Evolutionary conservation across 2,797 vertebrate genomes (phyloP).

Genomic region (Enteromius anoplus): DNA sequence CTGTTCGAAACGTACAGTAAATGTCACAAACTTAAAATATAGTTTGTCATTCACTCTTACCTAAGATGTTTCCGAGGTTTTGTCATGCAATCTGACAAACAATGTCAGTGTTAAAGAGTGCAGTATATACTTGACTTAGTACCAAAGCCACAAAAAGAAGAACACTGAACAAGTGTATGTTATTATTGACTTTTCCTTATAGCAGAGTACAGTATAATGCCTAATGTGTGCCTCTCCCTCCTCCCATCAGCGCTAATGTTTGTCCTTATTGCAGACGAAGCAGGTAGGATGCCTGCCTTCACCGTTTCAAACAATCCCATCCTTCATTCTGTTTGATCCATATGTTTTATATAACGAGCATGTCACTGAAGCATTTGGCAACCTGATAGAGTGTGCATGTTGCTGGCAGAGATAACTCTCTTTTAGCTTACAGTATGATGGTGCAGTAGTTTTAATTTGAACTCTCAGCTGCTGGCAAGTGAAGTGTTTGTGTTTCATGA

Average conservation of each 20-base stretch:
- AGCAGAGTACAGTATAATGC: conserved; percentile 15
- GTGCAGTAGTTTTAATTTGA: background rate
- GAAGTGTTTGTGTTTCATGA: conserved; percentile 18
- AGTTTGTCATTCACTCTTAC: background rate
- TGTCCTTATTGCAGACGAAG: conserved; percentile 82
- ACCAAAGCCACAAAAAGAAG: background rate
- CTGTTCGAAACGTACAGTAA: too few species aligned
- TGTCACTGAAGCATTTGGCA: conserved; percentile 4
- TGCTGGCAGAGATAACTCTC: background rate
- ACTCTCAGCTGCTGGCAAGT: background rate
- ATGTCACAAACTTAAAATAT: background rate
- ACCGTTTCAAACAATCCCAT: background rate
- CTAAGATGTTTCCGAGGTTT: background rate
- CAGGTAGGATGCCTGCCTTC: conserved; percentile 66
- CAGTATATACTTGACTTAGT: background rate
- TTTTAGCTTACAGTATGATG: background rate
- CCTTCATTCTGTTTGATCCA: conserved; percentile 9
- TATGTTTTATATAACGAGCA: conserved; percentile 35
- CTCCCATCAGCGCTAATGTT: conserved; percentile 74
- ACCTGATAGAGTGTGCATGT: background rate
- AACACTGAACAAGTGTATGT: background rate
- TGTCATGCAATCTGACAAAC: background rate
- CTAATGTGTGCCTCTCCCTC: conserved; percentile 58
- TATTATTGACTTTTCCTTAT: conserved; percentile 1
- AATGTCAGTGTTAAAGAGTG: background rate